These are phyloP conservation scores for Parthenolecanium corni DNA, from an alignment of 2,888 invertebrate genomes.

Conservation along the genomic window DNA sequence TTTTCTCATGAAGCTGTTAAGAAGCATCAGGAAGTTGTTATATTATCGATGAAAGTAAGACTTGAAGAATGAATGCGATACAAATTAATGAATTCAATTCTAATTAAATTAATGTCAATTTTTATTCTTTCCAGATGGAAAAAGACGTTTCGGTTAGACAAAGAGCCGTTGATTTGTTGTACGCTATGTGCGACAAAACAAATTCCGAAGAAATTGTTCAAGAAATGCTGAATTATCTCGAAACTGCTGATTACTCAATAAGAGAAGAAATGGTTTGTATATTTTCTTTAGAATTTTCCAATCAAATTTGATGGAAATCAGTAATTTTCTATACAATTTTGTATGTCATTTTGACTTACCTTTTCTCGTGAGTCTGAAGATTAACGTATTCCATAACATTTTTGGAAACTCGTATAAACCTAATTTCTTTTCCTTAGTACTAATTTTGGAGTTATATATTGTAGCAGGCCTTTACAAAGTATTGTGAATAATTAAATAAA, in stretches of 20 bases:
- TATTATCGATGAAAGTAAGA: conserved; percentile 81
- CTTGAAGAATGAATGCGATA: not conserved
- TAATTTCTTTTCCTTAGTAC: too few relatives aligned
- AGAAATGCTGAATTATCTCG: conserved; percentile 97
- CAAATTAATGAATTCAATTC: too few relatives aligned
- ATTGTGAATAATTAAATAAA: too few relatives aligned
- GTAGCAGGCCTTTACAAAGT: too few relatives aligned
- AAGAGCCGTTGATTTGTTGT: conserved; percentile 92
- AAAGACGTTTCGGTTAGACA: conserved; percentile 96
- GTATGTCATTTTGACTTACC: too few relatives aligned
- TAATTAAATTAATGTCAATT: not conserved
- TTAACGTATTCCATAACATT: too few relatives aligned
- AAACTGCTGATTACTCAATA: conserved; percentile 98
- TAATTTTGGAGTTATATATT: too few relatives aligned
- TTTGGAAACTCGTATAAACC: too few relatives aligned
- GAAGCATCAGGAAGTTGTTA: conserved; percentile 98
- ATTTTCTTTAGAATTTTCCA: too few relatives aligned
- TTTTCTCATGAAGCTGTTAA: conserved; percentile 99
- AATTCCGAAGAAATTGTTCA: conserved; percentile 99
- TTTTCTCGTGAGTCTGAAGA: too few relatives aligned
- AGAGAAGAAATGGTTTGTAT: conserved; percentile 87
- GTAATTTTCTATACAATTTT: too few relatives aligned
- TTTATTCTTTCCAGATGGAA: conserved; percentile 58
- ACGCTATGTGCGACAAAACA: conserved; percentile 99
- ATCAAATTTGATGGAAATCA: too few relatives aligned